Percentiles rank a stretch among this genome's conserved stretches.
Conservation (phyloP, 2,888 invertebrate genomes). For the Caenorhabditis zanzibari region DNA sequence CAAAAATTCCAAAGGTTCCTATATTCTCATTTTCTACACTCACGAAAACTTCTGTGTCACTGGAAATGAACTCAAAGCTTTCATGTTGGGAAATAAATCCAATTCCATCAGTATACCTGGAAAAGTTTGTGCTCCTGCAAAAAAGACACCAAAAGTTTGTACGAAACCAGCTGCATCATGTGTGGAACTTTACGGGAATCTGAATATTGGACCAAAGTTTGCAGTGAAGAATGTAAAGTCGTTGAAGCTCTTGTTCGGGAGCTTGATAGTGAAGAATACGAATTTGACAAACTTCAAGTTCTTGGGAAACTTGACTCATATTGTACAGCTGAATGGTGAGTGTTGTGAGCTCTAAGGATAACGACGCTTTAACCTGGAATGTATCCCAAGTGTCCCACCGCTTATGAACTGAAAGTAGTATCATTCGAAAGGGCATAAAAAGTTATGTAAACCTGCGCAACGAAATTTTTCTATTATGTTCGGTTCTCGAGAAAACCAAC, state of each 20-base stretch:
- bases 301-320: background rate
- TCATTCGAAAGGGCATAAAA: no score
- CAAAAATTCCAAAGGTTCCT: no score
- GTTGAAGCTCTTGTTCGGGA: background rate
- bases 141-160: background rate
- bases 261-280: background rate
- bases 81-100: no score
- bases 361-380: no score
- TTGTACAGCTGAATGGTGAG: background rate
- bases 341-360: background rate
- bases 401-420: no score
- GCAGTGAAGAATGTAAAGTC: background rate
- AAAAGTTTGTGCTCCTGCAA: background rate
- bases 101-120: no score
- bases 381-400: no score
- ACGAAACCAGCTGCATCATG: background rate
- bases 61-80: background rate
- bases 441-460: no score
- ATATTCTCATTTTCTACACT: background rate
- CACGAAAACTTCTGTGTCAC: background rate
- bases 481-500: no score
- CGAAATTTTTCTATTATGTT: no score
- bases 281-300: background rate
- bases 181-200: background rate
- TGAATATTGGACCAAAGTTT: background rate